These are phyloP conservation scores for Formica aserva DNA, from an alignment of 2,888 invertebrate genomes.

Conservation along the genomic window DNA sequence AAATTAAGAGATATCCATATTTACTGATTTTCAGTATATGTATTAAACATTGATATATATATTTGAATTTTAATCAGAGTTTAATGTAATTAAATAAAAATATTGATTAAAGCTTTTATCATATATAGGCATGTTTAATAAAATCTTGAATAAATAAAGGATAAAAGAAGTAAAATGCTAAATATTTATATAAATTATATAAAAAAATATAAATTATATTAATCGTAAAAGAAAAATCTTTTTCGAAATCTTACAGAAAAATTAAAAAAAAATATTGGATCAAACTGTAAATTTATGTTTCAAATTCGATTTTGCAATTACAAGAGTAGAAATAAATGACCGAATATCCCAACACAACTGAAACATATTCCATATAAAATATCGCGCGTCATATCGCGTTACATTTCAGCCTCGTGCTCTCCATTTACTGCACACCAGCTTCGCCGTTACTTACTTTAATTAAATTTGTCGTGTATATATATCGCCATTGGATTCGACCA, in stretches of 20 bases:
- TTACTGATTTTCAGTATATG: not conserved
- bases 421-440: constrained; percentile 3
- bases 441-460: constrained; percentile 53
- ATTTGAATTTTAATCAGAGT: not conserved
- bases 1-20: not conserved
- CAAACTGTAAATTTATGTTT: not conserved
- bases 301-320: constrained; percentile 5
- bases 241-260: not conserved
- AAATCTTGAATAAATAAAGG: not conserved
- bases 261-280: not conserved
- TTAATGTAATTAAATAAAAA: not conserved
- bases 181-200: not conserved
- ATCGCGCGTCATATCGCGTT: constrained; percentile 3
- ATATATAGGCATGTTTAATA: not conserved
- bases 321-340: constrained; percentile 10
- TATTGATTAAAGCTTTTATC: not conserved
- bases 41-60: not conserved
- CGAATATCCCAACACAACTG: not conserved
- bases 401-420: not conserved
- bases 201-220: not conserved
- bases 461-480: constrained; percentile 40
- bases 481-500: constrained; percentile 12
- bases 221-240: not conserved
- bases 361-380: constrained; percentile 36
- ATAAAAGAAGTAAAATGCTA: not conserved